Conservation (phyloP, 2,888 invertebrate genomes). For the Drosophila engyochracea region DNA sequence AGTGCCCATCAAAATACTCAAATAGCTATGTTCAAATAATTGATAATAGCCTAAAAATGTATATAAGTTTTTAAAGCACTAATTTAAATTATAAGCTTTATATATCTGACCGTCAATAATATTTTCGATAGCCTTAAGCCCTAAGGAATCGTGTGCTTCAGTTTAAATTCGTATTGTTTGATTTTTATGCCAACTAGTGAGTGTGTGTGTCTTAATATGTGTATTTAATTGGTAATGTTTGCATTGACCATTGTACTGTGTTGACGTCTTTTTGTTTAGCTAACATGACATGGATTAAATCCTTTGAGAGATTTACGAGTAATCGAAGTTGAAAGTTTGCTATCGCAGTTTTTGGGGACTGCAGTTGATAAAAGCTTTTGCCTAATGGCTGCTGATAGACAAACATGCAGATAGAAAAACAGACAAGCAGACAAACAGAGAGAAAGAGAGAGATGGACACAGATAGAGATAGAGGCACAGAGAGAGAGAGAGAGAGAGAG, state of each 20-base stretch:
- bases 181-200: not conserved
- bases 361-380: conserved; percentile 61
- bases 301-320: conserved; percentile 54
- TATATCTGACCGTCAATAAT: not conserved
- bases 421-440: not conserved
- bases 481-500: not conserved
- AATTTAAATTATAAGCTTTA: not conserved
- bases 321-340: conserved; percentile 59
- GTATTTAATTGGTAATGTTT: conserved; percentile 24
- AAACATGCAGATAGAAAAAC: conserved; percentile 4
- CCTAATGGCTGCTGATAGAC: conserved; percentile 42
- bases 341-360: conserved; percentile 19
- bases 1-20: not conserved
- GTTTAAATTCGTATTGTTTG: not conserved
- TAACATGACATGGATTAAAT: conserved; percentile 39
- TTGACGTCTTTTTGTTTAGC: conserved; percentile 29
- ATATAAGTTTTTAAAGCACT: not conserved
- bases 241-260: conserved; percentile 23
- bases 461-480: not conserved
- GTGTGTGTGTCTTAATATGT: not conserved
- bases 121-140: not conserved
- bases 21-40: not conserved
- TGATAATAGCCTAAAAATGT: not conserved
- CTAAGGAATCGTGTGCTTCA: not conserved
- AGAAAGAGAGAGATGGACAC: not conserved